Conservation (phyloP, 2,888 invertebrate genomes). For the Drosophila melanosoma region DNA sequence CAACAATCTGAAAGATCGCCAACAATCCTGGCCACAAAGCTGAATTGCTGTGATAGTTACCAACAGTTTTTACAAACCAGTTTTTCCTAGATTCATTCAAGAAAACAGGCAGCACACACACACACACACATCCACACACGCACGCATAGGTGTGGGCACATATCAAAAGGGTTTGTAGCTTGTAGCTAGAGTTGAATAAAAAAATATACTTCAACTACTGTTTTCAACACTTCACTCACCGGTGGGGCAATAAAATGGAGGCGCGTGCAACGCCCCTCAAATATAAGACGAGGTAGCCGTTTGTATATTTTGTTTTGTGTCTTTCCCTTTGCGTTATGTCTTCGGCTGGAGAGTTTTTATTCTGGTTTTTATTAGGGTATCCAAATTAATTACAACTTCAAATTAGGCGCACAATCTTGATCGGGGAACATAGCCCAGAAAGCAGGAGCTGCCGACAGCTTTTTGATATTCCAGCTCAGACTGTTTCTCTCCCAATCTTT, state of each 20-base stretch:
- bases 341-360: constrained; percentile 44
- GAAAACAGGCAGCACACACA: constrained; percentile 69
- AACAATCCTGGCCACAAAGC: constrained; percentile 62
- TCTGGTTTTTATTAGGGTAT: constrained; percentile 79
- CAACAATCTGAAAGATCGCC: constrained; percentile 52
- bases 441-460: constrained; percentile 53
- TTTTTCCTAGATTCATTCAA: constrained; percentile 79
- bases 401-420: constrained; percentile 83
- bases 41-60: constrained; percentile 51
- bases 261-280: constrained; percentile 67
- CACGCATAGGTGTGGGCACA: constrained; percentile 17
- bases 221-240: constrained; percentile 81
- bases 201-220: constrained; percentile 75
- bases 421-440: constrained; percentile 46
- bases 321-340: constrained; percentile 32
- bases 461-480: constrained; percentile 14
- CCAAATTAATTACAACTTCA: constrained; percentile 83
- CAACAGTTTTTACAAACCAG: constrained; percentile 63
- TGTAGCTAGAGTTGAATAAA: constrained; percentile 42
- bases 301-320: constrained; percentile 42
- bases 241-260: constrained; percentile 79
- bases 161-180: constrained; percentile 48
- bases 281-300: constrained; percentile 31
- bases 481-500: constrained; percentile 4
- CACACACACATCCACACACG: constrained; percentile 18